Conservation (phyloP, 2,888 invertebrate species). For the Agrilus mali region DNA sequence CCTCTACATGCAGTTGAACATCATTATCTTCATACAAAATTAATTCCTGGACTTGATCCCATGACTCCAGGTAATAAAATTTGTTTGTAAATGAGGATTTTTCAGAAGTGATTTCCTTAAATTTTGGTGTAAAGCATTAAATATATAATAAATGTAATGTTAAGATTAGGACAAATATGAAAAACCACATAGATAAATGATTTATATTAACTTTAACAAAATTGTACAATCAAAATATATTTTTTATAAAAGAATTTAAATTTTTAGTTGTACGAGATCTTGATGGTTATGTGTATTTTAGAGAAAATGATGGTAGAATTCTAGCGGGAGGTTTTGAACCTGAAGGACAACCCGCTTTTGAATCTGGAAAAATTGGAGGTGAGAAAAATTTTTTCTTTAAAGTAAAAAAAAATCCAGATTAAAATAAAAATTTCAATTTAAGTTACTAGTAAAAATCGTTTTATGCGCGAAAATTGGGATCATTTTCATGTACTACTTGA, state of each 20-base stretch:
- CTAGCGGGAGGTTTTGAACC: conserved; percentile 88
- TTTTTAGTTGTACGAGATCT: conserved; percentile 66
- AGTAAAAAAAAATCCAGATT: background rate
- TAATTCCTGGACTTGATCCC: conserved; percentile 59
- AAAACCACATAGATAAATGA: no score
- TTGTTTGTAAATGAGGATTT: background rate
- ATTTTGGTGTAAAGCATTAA: no score
- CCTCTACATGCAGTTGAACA: conserved; percentile 89
- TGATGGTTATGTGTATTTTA: conserved; percentile 76
- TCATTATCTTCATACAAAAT: conserved; percentile 83
- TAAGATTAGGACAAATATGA: no score
- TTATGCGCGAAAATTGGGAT: conserved; percentile 87
- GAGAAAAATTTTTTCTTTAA: conserved; percentile 12
- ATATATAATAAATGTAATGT: no score
- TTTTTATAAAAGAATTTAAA: conserved; percentile 2
- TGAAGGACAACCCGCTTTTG: conserved; percentile 79
- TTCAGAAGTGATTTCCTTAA: no score
- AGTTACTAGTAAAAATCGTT: conserved; percentile 50
- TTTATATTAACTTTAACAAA: no score
- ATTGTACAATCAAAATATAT: no score
- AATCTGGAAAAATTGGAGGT: conserved; percentile 57
- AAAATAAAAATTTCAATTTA: conserved; percentile 1
- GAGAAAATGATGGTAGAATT: conserved; percentile 73
- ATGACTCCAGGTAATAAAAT: conserved; percentile 60
- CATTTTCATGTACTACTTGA: conserved; percentile 85